These are phyloP conservation scores for Sorex fumeus DNA, from an alignment of 2,113 vertebrate species.

Conservation along the genomic window DNA sequence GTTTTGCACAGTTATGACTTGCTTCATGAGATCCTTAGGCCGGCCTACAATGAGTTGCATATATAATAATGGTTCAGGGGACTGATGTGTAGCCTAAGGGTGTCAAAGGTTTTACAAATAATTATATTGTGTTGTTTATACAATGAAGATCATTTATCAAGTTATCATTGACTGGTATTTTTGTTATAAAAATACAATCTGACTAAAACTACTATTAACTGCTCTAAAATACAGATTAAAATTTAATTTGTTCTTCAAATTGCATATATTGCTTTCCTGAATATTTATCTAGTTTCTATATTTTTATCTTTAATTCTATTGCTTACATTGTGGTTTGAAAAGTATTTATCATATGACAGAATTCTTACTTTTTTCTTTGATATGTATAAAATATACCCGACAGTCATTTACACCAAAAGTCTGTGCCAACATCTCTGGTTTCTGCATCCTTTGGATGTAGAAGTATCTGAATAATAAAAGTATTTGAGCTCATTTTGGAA, in stretches of 20 bases:
- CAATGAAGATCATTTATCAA: too few species aligned
- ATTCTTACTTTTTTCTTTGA: too few species aligned
- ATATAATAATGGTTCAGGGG: too few species aligned
- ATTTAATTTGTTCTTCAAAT: background rate
- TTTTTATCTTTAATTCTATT: too few species aligned
- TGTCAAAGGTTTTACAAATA: too few species aligned
- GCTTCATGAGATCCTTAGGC: too few species aligned
- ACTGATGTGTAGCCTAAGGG: too few species aligned
- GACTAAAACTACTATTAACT: background rate
- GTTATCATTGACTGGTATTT: background rate
- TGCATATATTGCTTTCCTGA: background rate
- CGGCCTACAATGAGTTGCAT: too few species aligned
- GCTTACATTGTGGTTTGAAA: too few species aligned
- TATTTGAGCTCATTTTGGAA: background rate
- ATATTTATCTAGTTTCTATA: conserved; percentile 5
- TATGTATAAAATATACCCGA: too few species aligned
- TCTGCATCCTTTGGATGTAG: background rate
- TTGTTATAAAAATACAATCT: background rate
- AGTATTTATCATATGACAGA: too few species aligned
- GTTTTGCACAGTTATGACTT: background rate
- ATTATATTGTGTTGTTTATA: too few species aligned
- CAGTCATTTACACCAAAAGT: background rate
- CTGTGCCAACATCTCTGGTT: background rate
- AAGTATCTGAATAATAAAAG: background rate
- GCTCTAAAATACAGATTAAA: background rate